These are phyloP conservation scores for Palythoa heliodiscus DNA, from an alignment of 92 coral and sea anemone species.

Conservation along the genomic window DNA sequence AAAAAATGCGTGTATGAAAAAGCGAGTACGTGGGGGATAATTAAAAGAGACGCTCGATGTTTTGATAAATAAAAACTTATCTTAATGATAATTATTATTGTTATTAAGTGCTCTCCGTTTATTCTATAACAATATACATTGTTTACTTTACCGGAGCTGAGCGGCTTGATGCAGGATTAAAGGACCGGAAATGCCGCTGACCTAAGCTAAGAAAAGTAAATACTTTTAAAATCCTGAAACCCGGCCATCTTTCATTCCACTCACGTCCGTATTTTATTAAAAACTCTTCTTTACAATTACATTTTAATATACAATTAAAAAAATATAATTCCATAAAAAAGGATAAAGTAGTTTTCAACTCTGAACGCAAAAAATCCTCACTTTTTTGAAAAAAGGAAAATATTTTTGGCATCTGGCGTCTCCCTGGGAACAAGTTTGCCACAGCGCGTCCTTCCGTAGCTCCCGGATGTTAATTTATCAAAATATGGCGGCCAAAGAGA, in stretches of 20 bases:
- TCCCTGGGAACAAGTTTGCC: constrained; percentile 49
- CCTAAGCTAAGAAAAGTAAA: too few species aligned
- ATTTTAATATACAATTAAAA: neutral
- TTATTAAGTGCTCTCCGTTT: too few species aligned
- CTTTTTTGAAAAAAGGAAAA: neutral
- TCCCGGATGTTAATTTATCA: constrained; percentile 67
- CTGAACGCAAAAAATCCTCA: neutral
- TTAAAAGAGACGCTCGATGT: too few species aligned
- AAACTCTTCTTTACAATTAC: neutral
- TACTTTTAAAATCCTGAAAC: neutral
- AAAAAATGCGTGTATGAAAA: too few species aligned
- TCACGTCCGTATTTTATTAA: neutral
- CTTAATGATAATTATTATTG: too few species aligned
- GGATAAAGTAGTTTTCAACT: neutral
- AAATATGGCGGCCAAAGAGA: constrained; percentile 64
- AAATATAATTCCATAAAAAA: neutral
- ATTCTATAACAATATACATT: too few species aligned
- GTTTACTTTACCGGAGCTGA: too few species aligned
- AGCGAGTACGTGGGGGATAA: too few species aligned
- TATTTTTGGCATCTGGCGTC: constrained; percentile 31
- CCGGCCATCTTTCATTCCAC: neutral
- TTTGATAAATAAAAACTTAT: too few species aligned
- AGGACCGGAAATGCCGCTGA: too few species aligned
- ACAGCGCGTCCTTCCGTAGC: constrained; percentile 21
- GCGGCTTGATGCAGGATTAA: too few species aligned